Evolutionary conservation across 1,140 invertebrate genomes (phyloP).

Genomic region (Microvelia longipes): DNA sequence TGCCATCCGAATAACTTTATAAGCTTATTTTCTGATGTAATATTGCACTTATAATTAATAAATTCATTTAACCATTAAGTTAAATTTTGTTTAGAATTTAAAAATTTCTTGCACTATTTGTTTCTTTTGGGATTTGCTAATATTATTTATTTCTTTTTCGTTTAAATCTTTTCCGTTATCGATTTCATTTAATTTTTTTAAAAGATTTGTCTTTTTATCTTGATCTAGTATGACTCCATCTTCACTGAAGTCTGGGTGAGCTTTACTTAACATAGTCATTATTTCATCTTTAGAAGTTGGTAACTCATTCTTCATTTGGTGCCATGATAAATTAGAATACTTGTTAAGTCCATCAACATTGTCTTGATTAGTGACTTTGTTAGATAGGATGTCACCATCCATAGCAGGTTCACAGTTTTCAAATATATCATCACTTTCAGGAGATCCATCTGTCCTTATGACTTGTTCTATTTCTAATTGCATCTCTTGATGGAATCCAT

Average conservation of each 20-base stretch:
- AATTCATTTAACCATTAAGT: too few relatives aligned
- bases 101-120: background rate
- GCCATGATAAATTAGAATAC: conserved; percentile 1
- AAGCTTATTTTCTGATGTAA: too few relatives aligned
- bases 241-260: background rate
- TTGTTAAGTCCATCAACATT: background rate
- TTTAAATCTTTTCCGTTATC: background rate
- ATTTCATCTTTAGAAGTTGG: background rate
- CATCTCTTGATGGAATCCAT: background rate
- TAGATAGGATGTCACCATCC: background rate
- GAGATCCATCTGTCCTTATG: background rate
- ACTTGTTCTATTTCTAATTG: conserved; percentile 6
- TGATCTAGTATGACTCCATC: background rate
- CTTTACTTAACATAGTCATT: background rate
- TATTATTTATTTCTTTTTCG: background rate
- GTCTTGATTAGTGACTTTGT: background rate
- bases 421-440: background rate
- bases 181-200: background rate
- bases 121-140: background rate
- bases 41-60: too few relatives aligned
- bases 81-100: background rate
- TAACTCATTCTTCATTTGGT: background rate
- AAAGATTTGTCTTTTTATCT: background rate
- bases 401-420: background rate
- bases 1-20: too few relatives aligned